Evolutionary conservation across 2,888 invertebrate genomes (phyloP).

Genomic region (Oscheius sp.): DNA sequence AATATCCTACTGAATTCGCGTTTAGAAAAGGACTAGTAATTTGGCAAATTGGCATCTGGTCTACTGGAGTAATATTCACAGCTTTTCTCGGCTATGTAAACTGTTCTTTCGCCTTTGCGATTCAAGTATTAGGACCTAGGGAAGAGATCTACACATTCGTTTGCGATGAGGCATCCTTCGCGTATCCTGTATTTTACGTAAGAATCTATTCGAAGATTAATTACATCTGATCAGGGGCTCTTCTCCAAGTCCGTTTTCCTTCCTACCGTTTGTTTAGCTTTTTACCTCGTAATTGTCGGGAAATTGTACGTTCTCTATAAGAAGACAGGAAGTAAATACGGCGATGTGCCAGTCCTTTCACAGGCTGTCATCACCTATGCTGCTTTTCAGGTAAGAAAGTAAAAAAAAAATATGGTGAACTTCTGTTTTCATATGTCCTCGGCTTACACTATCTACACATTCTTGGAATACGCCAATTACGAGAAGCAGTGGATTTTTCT

Average conservation of each 20-base stretch:
- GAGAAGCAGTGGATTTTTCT: background rate
- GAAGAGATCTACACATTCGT: too few species aligned
- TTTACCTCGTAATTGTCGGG: background rate
- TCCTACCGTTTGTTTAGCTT: background rate
- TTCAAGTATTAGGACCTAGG: too few species aligned
- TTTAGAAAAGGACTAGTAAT: too few species aligned
- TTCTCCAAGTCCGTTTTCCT: background rate
- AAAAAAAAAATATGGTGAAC: background rate
- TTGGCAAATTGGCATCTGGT: background rate
- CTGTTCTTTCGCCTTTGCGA: background rate
- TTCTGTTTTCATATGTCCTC: background rate
- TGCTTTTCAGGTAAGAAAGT: background rate
- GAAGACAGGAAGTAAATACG: background rate
- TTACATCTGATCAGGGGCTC: too few species aligned
- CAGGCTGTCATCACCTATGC: background rate
- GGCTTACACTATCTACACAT: background rate
- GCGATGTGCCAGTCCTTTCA: background rate
- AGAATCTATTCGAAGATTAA: background rate
- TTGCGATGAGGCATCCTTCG: too few species aligned
- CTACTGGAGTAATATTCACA: background rate
- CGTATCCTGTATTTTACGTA: background rate
- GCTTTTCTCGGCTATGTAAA: background rate
- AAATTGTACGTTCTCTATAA: background rate
- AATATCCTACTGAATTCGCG: too few species aligned
- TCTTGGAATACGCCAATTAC: background rate